Base-by-base conservation (phyloP, 2,797 vertebrate genomes). In the Pangasius krempfi region DNA sequence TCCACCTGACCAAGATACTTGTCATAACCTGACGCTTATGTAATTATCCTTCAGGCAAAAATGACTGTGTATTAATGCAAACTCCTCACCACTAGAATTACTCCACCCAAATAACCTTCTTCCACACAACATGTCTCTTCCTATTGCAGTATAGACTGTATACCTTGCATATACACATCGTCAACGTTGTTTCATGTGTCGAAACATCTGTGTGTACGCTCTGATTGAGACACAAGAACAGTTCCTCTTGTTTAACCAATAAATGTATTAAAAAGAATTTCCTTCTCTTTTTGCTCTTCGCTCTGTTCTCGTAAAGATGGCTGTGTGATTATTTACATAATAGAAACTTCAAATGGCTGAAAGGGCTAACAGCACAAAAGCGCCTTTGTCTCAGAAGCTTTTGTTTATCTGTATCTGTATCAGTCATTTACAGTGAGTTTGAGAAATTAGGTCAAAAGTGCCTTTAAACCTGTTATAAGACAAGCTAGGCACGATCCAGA, bases 21-120 rank as follows among this genome's bases (percentile, higher is more conserved):
- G 56, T 86, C 88, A 86, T 83, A 66, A 86, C 88, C 68, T 56
- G 78, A 73, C 7, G 3, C 83, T 86, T 47, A 56, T 75, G 73
- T 64, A 68, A 80, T 83, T 60, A 37, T 33, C 68, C 85, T 75
- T 73, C 44, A 89, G 84, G 88, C 68, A 75, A 27, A 27, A n/a
- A 44, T 12, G 44, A 76, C 50, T 50, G 12, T 50, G 40, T 13
- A 76, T 7, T 56, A 79, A 56, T 12, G 18, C 47, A 78, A 33
- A 54, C n/a, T 6, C 50, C 3, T 18, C 3, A 8, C 6, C 50
- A 27, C 30, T 12, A 16, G 27, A 58, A 58, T 12, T 56, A 80
- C 50, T 80, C 52, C 50, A 30, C 33, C 7, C 27, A 78, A 78
- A 78, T 30, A 16, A 30, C 75, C 3, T 50, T n/a, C 25, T n/a